Evolutionary conservation across 2,797 vertebrate species (phyloP), one percentile per base, ranked within the genome.

Genomic region (Alcedo quadribrachys): DNA sequence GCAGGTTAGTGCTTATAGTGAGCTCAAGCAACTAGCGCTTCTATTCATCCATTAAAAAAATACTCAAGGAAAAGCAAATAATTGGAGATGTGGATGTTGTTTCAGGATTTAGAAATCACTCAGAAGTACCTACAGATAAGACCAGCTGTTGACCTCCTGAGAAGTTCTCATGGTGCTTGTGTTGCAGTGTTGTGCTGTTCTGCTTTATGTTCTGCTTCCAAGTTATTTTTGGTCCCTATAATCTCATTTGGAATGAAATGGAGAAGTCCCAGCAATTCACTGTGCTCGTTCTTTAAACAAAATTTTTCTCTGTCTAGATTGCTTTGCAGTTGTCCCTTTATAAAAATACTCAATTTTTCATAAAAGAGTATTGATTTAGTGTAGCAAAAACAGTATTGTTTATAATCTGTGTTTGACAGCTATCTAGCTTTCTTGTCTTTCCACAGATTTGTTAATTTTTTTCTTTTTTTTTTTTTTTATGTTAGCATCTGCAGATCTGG

Each of bases 1-100:
- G 58, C 60, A 66, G 51, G 85, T 84, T 79, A 45, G 65, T 83
- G 43, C 54, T 94, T 81, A 17, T 83, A 60, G 74, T 63, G 42
- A 90, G 53, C 69, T 82, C 61, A 68, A 81, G 53, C 37, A 92
- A 37, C 51, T 78, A 85, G 42, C 51, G 8, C 71, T 95, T 89
- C 54, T 61, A 5, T 87, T 90, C 19, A 57, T 83, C 25, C 46
- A 37, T 75, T 84, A 24, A 75, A 69, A 81, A 50, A 82, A 51
- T 65, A 42, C 3, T 33, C 9, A 45, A 63, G 37, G 74, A 74
- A 58, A 67, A 58, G 11, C 50, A 73, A 45, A 50, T 75, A 21
- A 19, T 1, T 40, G 30, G 37, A 55, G 28, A 16, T 80, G n/a
- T 21, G 43, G 20, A 11, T 90, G 16, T 78, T 75, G 50, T 77